Evolutionary conservation across 2,113 vertebrate genomes (phyloP).

Genomic region (Holacanthus passer): DNA sequence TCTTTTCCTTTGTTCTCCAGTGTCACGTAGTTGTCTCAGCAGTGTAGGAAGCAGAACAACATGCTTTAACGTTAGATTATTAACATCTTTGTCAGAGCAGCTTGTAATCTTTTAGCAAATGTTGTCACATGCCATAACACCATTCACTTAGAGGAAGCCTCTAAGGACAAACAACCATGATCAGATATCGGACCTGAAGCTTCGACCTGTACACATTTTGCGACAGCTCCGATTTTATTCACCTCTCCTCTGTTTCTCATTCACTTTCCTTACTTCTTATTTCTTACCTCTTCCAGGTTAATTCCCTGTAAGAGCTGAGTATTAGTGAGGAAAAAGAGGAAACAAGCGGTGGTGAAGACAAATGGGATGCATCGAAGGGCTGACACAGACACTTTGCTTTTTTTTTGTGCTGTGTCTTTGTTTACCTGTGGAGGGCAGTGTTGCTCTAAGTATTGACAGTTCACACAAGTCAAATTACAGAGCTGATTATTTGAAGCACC

Average conservation of each 20-base stretch:
- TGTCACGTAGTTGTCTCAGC: background rate
- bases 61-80: background rate
- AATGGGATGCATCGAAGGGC: slow-evolving; percentile 26
- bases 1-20: background rate
- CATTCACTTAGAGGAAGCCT: background rate
- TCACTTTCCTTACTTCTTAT: background rate
- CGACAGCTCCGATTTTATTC: background rate
- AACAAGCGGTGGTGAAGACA: slow-evolving; percentile 28
- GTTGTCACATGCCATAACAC: background rate
- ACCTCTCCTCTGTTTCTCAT: background rate
- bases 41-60: background rate
- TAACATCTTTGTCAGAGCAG: background rate
- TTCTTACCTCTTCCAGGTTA: background rate
- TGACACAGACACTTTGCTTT: background rate
- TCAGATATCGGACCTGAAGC: background rate
- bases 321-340: slow-evolving; percentile 7
- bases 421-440: slow-evolving; percentile 81
- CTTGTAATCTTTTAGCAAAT: background rate
- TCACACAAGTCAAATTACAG: slow-evolving; percentile 37
- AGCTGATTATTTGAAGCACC: slow-evolving; percentile 52
- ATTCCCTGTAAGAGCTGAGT: slow-evolving; percentile 15
- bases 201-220: background rate
- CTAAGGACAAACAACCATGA: background rate
- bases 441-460: slow-evolving; percentile 69
- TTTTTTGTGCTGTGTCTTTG: slow-evolving; percentile 9